Percentiles rank a stretch among this genome's conserved stretches.
phyloP scores from a whole-genome alignment of 2,113 vertebrate species.

The Eretmochelys imbricata region DNA sequence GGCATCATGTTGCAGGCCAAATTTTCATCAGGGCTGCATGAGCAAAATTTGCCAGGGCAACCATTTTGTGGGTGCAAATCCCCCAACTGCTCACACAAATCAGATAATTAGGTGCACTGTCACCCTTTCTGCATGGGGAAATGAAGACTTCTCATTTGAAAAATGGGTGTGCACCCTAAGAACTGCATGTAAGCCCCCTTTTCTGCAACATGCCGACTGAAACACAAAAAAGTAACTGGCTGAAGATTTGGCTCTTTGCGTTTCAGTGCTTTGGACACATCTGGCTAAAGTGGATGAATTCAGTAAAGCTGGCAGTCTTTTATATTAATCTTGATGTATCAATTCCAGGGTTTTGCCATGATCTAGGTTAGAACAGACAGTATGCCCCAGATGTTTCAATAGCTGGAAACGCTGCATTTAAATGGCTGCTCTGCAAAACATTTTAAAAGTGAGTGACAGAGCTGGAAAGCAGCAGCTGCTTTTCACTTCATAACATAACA shows the following conservation, averaged over 20 bases:
- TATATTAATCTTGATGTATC: conserved; percentile 11
- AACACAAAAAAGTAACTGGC: neutral
- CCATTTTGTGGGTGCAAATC: neutral
- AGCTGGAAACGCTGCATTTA: conserved; percentile 52
- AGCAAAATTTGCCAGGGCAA: neutral
- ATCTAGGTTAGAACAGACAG: conserved; percentile 49
- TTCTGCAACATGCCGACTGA: neutral
- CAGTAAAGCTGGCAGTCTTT: conserved; percentile 12
- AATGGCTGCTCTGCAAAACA: conserved; percentile 50
- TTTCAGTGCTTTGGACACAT: neutral
- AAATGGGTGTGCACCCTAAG: neutral
- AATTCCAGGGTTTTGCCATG: conserved; percentile 38
- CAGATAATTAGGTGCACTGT: neutral
- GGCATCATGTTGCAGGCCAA: neutral
- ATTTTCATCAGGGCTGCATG: neutral
- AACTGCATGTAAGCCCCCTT: neutral
- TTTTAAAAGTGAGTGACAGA: conserved; percentile 70
- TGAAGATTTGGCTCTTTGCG: conserved; percentile 11
- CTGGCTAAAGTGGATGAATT: conserved; percentile 37
- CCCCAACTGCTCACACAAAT: neutral
- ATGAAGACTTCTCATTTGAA: neutral
- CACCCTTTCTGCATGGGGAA: neutral
- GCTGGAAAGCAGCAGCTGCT: conserved; percentile 72
- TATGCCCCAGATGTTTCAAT: conserved; percentile 54
- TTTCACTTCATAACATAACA: conserved; percentile 60